Evolutionary conservation across 2,797 vertebrate genomes (phyloP).

Genomic region (Kryptopterus vitreolus): DNA sequence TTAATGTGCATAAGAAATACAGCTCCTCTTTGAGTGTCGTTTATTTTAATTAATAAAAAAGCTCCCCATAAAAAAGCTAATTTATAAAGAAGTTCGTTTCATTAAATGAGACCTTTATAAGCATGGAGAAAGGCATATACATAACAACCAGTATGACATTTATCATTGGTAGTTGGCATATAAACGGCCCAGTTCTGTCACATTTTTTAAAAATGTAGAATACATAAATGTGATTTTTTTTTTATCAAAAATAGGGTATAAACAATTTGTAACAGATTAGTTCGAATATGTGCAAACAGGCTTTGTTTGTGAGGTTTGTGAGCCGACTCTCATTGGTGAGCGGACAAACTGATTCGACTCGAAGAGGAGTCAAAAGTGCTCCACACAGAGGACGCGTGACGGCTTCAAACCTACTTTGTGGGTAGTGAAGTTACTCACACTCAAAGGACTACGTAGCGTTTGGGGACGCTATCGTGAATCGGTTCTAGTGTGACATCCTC

Average conservation of each 20-base stretch:
- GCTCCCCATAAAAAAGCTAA: no score
- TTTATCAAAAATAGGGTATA: no score
- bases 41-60: no score
- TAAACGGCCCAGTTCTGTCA: not conserved
- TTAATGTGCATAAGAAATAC: no score
- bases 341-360: not conserved
- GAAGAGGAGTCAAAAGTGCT: not conserved
- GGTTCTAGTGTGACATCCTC: fast-evolving
- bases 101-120: no score
- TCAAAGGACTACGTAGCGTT: not conserved
- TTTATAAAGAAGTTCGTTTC: no score
- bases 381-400: slow-evolving; percentile 33
- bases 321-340: not conserved
- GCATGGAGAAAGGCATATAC: no score
- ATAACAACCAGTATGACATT: not conserved
- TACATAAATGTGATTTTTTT: not conserved
- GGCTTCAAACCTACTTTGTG: not conserved
- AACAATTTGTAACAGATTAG: not conserved
- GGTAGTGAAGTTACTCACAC: slow-evolving; percentile 33
- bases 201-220: not conserved
- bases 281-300: not conserved
- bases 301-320: no score
- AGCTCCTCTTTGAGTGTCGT: no score
- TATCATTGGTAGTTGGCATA: not conserved
- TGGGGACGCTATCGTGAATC: not conserved